Evolutionary conservation across 2,888 invertebrate species (phyloP), one percentile per base, ranked within the genome.

Genomic region (Sarcophaga rosellei): DNA sequence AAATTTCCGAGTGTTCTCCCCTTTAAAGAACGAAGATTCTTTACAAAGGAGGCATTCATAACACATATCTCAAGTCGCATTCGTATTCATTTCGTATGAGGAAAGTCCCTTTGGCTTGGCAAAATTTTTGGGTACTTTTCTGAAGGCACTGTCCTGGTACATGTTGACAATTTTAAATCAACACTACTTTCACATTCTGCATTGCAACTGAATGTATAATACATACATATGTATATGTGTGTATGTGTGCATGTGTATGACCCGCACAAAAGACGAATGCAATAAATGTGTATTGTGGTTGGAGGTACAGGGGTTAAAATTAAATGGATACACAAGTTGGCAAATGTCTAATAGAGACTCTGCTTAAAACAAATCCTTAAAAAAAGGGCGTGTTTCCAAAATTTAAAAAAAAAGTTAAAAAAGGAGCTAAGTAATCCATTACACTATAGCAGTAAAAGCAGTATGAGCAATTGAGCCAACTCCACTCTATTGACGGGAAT

Each of bases 261-360:
- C 84, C 86, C 84, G 59, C 77, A 78, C 61, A 65, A 23, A 35
- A 66, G 44, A 76, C 68, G 53, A 75, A 44, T 75, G 63, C 69
- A 61, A 65, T 23, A 25, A 53, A 68, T 70, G 25, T 35, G 23
- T 70, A 11, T n/a, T 69, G 47, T 68, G 23, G 15, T 63, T 68
- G 4, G 12, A 62, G 53, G 75, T n/a, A 70, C 70, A 74, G 74
- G 86, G 81, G 81, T 81, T 81, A 78, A 81, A 84, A 72, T 72
- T 72, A 62, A n/a, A 78, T 85, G 82, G 81, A 86, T 84, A 84
- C 84, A 86, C 63, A 84, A 81, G 69, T 69, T 79, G 59, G 45
- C 63, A 66, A 75, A 75, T 69, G 65, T 59, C 62, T 69, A 77
- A 65, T 11, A 59, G 59, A 75, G 65, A 74, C 63, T 74, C 17